Evolutionary conservation across 2,113 vertebrate genomes (phyloP).

Genomic region (Isurus oxyrinchus): DNA sequence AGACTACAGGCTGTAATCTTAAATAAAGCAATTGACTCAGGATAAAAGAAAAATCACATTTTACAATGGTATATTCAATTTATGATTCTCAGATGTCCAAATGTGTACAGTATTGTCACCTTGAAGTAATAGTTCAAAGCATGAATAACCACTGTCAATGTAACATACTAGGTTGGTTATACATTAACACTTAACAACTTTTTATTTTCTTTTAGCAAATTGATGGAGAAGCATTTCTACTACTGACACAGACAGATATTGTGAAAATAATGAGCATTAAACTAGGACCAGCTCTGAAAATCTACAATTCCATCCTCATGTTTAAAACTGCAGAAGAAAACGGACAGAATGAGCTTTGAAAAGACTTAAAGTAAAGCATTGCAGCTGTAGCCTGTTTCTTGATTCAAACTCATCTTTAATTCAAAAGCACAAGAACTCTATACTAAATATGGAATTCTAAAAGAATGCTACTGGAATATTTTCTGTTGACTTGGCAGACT

Average conservation of each 20-base stretch:
- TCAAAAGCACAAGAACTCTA: constrained; percentile 67
- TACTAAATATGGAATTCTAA: constrained; percentile 51
- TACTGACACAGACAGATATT: constrained; percentile 79
- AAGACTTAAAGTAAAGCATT: constrained; percentile 41
- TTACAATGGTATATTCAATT: neutral
- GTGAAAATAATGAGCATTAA: constrained; percentile 84
- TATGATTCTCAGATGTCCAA: neutral
- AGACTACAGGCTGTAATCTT: neutral
- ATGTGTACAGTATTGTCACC: neutral
- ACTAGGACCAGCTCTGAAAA: constrained; percentile 77
- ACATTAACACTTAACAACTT: neutral
- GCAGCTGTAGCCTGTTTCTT: constrained; percentile 41
- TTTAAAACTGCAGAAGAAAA: constrained; percentile 78
- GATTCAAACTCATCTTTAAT: constrained; percentile 58
- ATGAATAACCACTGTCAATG: neutral
- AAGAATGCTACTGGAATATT: constrained; percentile 49
- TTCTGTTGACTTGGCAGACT: constrained; percentile 50
- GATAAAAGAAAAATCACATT: neutral
- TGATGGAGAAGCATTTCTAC: constrained; percentile 77
- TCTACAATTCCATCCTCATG: constrained; percentile 83
- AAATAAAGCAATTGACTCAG: neutral
- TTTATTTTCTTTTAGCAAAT: constrained; percentile 62
- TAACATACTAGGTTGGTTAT: neutral
- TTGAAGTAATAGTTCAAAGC: neutral
- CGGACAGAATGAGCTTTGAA: constrained; percentile 76